A percentile compares a stretch with the other conserved stretches of the same genome.
Conservation (phyloP, 2,797 vertebrate species). For the Microtus agrestis region DNA sequence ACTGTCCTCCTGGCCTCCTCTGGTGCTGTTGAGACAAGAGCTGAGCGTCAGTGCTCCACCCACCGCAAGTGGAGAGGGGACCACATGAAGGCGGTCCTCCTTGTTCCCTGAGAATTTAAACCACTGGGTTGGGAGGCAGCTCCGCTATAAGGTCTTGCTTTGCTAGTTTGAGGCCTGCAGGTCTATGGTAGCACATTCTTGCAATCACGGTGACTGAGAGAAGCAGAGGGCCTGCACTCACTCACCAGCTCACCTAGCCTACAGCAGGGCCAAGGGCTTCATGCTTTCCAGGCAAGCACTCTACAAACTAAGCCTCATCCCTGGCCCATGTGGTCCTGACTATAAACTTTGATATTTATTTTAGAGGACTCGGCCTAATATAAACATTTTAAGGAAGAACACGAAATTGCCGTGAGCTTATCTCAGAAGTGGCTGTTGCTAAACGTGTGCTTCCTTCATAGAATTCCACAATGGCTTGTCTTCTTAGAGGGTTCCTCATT, state of each 20-base stretch:
- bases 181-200: neutral
- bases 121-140: neutral
- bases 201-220: neutral
- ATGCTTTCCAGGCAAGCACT: neutral
- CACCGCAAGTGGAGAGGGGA: neutral
- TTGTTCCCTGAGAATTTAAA: neutral
- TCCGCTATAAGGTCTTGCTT: too few relatives aligned
- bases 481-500: neutral
- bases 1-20: accelerated
- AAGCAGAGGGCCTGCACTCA: neutral
- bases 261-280: neutral
- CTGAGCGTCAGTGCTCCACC: accelerated
- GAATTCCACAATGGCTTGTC: neutral
- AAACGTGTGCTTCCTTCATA: neutral
- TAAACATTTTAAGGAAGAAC: neutral
- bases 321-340: neutral
- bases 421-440: neutral
- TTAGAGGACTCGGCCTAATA: neutral
- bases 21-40: conserved; percentile 29
- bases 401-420: neutral
- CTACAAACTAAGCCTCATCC: neutral
- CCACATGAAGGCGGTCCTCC: neutral
- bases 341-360: neutral
- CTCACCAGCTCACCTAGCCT: neutral
- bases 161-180: neutral